Base-by-base conservation (phyloP, 2,797 vertebrate species). In the Lates japonicus region DNA sequence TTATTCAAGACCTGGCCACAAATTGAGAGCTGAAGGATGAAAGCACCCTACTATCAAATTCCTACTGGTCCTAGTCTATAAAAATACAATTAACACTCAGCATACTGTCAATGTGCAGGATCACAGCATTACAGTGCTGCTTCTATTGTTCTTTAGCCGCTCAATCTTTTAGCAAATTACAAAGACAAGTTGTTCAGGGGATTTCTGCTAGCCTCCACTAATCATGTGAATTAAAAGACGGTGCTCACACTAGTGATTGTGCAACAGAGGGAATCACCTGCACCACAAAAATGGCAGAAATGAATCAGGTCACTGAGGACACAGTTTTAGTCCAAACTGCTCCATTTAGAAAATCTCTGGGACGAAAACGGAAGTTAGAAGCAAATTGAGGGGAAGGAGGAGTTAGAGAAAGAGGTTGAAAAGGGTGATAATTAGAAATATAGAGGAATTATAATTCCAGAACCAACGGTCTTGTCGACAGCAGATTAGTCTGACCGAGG, bases 251-350 rank as follows among this genome's bases (percentile, higher is more conserved):
- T 39, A 46, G 68, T 25, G 74, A 84, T 81, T 85, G 80, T 81
- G 81, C 85, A 90, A 90, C 51, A 67, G 64, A 80, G 86, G 88
- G 85, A 87, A 91, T 90, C 90, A 88, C 92, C 82, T 66, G 19
- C 55, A 22, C n/a, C 71, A 84, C 88, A 84, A 83, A 84, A 89
- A 90, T 12, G 25, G 66, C 85, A 90, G 82, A 90, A 82, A 88
- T 61, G 51, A 95, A 93, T 92, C 82, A 83, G 93, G 93, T 93
- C 93, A 93, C 77, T 70, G 89, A 92, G 74, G 90, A 92, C 91
- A 93, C 85, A 92, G 87, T 90, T 95, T 85, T 74, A 73, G 81
- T 73, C 58, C 86, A 88, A 88, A 90, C 79, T 87, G 92, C 83
- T 90, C 92, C 74, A 94, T 83, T 93, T 92, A 85, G 69, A 85